A percentile compares a stretch with the other conserved stretches of the same genome.
Conservation (phyloP, 2,797 vertebrate genomes). For the Clangula hyemalis region DNA sequence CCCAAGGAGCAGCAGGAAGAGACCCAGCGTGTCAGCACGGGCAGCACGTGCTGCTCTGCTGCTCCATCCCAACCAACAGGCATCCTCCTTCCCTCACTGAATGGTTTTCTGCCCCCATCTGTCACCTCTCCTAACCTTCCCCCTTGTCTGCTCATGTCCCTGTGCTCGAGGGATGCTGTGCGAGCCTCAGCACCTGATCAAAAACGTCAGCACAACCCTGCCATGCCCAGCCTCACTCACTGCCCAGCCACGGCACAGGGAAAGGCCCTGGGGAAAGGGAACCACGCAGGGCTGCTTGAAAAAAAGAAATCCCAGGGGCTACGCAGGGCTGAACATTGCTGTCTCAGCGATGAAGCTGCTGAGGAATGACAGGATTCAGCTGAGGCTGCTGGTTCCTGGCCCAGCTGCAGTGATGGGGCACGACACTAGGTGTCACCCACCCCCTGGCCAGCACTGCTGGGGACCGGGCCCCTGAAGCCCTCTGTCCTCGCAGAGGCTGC, state of each 20-base stretch:
- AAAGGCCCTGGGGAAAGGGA: neutral
- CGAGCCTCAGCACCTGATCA: neutral
- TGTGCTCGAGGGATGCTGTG: neutral
- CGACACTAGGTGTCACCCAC: conserved; percentile 67
- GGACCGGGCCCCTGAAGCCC: neutral
- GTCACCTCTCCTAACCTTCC: neutral
- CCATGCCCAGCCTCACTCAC: neutral
- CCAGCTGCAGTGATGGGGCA: neutral
- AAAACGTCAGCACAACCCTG: neutral
- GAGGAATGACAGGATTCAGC: no score
- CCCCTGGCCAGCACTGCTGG: fast-evolving
- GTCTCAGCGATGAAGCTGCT: neutral
- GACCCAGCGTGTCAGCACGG: neutral
- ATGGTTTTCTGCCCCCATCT: neutral
- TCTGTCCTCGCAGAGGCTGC: fast-evolving
- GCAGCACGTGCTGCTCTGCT: neutral
- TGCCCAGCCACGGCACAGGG: neutral
- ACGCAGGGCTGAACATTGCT: neutral
- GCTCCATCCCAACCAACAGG: neutral
- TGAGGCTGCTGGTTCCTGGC: neutral
- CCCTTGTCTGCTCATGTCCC: neutral
- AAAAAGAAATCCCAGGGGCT: neutral
- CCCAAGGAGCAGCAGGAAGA: neutral
- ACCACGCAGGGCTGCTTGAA: neutral
- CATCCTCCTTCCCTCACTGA: neutral